A percentile compares a stretch with the other conserved stretches of the same genome.
These are phyloP conservation scores for Lepus oiostolus DNA, from an alignment of 2,797 vertebrate genomes.

Conservation along the genomic window DNA sequence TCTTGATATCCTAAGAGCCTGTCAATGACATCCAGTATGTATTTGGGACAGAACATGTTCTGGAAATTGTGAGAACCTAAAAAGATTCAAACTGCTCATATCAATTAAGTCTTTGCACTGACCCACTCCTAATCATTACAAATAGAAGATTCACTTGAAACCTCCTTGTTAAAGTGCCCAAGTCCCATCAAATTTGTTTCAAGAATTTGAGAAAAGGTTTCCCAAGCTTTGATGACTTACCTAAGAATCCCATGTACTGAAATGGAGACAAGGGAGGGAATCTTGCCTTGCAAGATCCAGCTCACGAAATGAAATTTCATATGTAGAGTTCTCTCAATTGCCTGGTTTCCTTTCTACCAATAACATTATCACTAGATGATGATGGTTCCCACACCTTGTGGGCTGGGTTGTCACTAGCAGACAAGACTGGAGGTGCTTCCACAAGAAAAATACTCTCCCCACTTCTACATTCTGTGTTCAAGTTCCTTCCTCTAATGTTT, in stretches of 20 bases:
- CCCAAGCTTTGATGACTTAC: not conserved
- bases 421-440: conserved; percentile 5
- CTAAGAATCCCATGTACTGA: not conserved
- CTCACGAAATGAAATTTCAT: conserved; percentile 59
- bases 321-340: conserved; percentile 43
- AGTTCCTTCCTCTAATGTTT: not conserved
- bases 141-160: not conserved
- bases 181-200: not conserved
- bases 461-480: conserved; percentile 51
- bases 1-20: not conserved
- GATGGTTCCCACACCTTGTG: conserved; percentile 63
- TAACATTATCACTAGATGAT: conserved; percentile 59
- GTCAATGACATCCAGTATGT: not conserved
- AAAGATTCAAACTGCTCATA: conserved; percentile 14
- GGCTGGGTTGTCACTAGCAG: conserved; percentile 57
- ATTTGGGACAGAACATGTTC: not conserved
- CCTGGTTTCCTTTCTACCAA: conserved; percentile 53
- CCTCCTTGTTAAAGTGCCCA: not conserved
- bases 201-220: conserved; percentile 33
- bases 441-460: conserved; percentile 37
- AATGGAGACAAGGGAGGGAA: not conserved
- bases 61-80: not conserved
- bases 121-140: not conserved
- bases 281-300: not conserved
- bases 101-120: not conserved